phyloP scores from a whole-genome alignment of 1,140 invertebrate genomes.

The Trinorchestia longiramus region DNA sequence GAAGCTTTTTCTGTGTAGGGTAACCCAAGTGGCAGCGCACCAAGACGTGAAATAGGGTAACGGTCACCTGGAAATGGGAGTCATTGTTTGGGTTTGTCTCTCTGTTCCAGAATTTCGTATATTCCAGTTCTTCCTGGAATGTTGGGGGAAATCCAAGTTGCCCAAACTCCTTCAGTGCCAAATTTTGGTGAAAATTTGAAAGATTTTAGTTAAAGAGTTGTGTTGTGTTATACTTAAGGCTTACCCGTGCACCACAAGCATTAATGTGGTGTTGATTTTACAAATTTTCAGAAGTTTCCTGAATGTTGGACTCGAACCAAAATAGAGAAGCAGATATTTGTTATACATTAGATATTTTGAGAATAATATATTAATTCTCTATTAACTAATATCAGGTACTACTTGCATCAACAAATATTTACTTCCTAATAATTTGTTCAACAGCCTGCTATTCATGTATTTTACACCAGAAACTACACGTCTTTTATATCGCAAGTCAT shows the following conservation, averaged over 20 bases:
- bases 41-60: neutral
- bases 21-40: neutral
- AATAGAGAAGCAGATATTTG: no score
- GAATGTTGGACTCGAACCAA: no score
- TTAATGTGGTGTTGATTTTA: neutral
- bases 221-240: neutral
- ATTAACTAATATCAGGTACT: no score
- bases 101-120: neutral
- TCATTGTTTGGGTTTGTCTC: neutral
- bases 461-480: no score
- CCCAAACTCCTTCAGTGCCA: neutral
- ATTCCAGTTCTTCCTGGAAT: neutral
- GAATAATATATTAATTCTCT: neutral
- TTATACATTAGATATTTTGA: neutral
- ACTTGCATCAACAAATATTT: no score
- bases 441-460: no score
- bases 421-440: no score
- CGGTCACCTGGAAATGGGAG: neutral
- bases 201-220: neutral
- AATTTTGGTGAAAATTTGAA: neutral
- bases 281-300: neutral
- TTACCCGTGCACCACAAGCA: neutral
- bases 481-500: no score
- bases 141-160: neutral
- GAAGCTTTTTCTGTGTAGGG: neutral